phyloP scores from a whole-genome alignment of 2,797 vertebrate species.

The Smutsia gigantea region DNA sequence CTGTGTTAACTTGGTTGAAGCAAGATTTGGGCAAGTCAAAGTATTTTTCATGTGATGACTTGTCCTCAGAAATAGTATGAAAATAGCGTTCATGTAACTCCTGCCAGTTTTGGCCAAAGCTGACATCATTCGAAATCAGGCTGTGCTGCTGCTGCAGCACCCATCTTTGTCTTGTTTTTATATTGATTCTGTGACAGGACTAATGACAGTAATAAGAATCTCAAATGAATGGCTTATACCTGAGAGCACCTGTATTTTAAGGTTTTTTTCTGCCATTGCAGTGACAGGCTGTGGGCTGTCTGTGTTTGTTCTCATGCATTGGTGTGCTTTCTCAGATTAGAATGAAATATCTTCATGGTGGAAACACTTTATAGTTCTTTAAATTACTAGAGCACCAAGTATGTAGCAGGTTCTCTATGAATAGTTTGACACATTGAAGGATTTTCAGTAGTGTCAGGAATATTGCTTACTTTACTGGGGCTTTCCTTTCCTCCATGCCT shows the following conservation, averaged over 20 bases:
- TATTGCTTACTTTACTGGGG: neutral
- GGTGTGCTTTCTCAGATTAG: neutral
- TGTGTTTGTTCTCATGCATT: neutral
- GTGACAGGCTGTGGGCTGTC: neutral
- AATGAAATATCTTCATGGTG: neutral
- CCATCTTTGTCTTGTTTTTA: neutral
- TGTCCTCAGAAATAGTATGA: neutral
- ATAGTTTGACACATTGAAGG: neutral
- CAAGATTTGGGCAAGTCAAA: neutral
- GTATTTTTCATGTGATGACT: neutral
- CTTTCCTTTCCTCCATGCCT: neutral
- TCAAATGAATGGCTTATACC: neutral
- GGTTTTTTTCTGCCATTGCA: neutral
- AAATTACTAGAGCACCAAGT: neutral
- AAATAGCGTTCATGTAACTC: neutral
- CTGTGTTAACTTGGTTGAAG: neutral
- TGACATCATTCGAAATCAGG: neutral
- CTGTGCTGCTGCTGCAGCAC: too few species aligned
- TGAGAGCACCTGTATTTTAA: neutral
- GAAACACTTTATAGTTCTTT: conserved; percentile 4
- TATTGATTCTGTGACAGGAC: neutral
- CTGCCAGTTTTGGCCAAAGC: neutral
- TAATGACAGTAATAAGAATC: neutral
- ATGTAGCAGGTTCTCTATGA: neutral
- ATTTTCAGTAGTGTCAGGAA: neutral